Base-by-base conservation (phyloP, 2,113 vertebrate genomes). In the Dolichallabes microphthalmus region DNA sequence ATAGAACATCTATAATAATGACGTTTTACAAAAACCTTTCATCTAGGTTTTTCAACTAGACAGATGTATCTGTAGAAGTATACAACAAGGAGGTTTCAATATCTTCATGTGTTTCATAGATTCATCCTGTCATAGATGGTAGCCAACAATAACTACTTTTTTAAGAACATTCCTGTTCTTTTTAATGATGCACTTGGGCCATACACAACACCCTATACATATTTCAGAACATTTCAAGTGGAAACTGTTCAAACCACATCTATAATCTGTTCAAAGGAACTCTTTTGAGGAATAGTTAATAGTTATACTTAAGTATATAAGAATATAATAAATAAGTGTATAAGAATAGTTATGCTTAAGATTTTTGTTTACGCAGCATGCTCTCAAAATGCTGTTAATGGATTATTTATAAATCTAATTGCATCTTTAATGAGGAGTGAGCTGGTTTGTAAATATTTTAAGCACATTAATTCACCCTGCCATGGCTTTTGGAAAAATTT, bases 321-420 rank as follows among this genome's bases (percentile, higher is more conserved):
- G n/a, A n/a, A n/a, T n/a, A n/a, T n/a, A n/a, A n/a, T n/a, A n/a
- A n/a, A n/a, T n/a, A n/a, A n/a, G n/a, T n/a, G n/a, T n/a, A n/a
- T n/a, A n/a, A n/a, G n/a, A n/a, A n/a, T n/a, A n/a, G n/a, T n/a
- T 1, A 2, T 35, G 32, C 32, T 35, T 39, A 22, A 71, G 68
- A 35, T 71, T 45, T 19, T 71, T 45, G 35, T 71, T 71, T 71
- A 11, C 35, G 1, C 35, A 71, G 68, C 15, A 22, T 45, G 35
- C 39, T 45, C 35, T 71, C 32, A 71, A 71, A 71, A 39, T 11
- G 35, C 35, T 71, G 68, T 71, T 45, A 39, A 71, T 71, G 35
- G 68, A 71, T 71, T 45, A 71, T 71, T 71, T 71, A 71, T 71
- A 71, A 71, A 71, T 45, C 32, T 71, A 45, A 39, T 71, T 71